Conservation (phyloP, 2,888 invertebrate genomes). For the Galerucella calmariensis region DNA sequence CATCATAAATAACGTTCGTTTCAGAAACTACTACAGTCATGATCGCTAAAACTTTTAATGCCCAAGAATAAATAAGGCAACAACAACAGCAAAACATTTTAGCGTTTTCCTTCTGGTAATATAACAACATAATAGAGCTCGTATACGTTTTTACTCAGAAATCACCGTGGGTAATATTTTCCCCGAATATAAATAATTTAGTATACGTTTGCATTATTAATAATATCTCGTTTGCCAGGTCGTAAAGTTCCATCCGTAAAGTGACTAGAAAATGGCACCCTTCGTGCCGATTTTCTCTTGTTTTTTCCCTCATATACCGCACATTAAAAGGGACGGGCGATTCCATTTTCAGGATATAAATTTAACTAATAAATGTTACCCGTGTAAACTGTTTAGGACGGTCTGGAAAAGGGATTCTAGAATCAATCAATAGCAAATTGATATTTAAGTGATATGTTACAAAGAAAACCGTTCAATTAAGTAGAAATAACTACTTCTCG, state of each 20-base stretch:
- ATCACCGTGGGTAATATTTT: constrained; percentile 31
- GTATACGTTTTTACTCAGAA: constrained; percentile 25
- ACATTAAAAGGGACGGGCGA: neutral
- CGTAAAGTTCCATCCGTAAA: constrained; percentile 21
- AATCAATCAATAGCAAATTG: neutral
- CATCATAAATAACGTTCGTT: neutral
- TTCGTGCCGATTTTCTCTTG: constrained; percentile 14
- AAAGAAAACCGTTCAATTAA: too few species aligned
- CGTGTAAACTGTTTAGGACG: neutral
- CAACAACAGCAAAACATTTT: constrained; percentile 10
- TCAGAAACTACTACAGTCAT: constrained; percentile 1
- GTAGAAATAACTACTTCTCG: too few species aligned
- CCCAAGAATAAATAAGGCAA: neutral
- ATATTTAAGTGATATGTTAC: neutral
- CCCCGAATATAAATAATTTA: constrained; percentile 23
- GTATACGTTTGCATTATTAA: constrained; percentile 20
- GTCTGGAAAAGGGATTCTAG: neutral
- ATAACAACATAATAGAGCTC: constrained; percentile 25
- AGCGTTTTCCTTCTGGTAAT: constrained; percentile 7
- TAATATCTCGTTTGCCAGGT: constrained; percentile 21
- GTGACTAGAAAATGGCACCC: constrained; percentile 19
- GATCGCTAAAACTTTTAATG: constrained; percentile 3
- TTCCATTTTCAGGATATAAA: constrained; percentile 12
- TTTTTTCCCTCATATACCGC: constrained; percentile 8
- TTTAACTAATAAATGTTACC: neutral